Conservation (phyloP, 2,113 vertebrate genomes). For the Pygoscelis antarcticus region DNA sequence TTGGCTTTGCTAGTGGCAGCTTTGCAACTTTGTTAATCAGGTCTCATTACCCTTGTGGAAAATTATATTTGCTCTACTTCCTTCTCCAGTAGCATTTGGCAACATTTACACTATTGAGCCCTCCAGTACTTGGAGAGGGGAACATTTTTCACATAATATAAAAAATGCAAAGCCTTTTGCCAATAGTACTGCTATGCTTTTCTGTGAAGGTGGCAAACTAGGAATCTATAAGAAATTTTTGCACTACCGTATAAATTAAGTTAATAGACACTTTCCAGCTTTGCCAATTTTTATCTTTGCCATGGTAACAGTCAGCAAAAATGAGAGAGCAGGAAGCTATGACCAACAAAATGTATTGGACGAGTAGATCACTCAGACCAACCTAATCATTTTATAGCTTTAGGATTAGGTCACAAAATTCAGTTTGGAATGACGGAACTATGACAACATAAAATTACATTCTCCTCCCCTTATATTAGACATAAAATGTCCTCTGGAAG, state of each 20-base stretch:
- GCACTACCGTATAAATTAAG: background rate
- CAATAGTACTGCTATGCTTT: background rate
- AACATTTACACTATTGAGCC: background rate
- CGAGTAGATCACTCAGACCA: background rate
- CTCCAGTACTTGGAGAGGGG: background rate
- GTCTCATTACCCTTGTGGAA: slow-evolving; percentile 21
- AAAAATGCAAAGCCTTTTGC: background rate
- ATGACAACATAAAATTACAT: background rate
- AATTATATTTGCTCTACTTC: slow-evolving; percentile 42
- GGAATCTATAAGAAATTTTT: background rate
- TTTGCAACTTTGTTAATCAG: slow-evolving; percentile 37
- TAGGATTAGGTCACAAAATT: background rate
- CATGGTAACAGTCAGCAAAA: background rate
- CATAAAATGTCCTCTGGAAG: background rate
- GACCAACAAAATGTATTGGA: background rate
- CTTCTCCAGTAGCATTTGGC: slow-evolving; percentile 13
- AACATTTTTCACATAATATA: background rate
- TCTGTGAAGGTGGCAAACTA: background rate
- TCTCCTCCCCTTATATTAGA: background rate
- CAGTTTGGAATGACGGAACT: background rate
- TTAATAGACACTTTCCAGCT: background rate
- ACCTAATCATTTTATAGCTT: background rate
- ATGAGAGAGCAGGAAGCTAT: background rate
- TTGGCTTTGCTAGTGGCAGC: background rate
- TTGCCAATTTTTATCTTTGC: background rate